Evolutionary conservation across 2,113 vertebrate genomes (phyloP).

Genomic region (Apaloderma vittatum): DNA sequence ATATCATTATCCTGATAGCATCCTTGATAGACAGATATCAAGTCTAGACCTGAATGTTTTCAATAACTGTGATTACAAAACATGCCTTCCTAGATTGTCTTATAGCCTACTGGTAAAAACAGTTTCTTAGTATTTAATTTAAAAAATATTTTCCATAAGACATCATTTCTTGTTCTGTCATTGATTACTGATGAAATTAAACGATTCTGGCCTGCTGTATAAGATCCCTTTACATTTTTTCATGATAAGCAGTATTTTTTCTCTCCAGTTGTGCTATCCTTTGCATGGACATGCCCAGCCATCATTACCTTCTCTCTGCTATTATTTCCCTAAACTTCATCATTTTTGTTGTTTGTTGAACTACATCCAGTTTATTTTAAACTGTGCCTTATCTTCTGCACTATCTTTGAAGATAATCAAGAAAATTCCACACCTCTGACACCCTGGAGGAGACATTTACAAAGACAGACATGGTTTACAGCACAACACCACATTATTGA

Average conservation of each 20-base stretch:
- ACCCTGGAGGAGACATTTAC: constrained; percentile 5
- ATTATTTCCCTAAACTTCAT: constrained; percentile 51
- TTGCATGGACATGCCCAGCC: constrained; percentile 45
- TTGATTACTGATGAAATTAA: constrained; percentile 15
- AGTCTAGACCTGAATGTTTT: constrained; percentile 9
- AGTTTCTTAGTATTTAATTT: background rate
- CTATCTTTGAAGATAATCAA: constrained; percentile 28
- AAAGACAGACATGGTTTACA: constrained; percentile 13
- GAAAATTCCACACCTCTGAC: constrained; percentile 12
- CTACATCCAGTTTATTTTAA: constrained; percentile 37
- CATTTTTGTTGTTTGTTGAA: constrained; percentile 50
- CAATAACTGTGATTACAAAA: constrained; percentile 1
- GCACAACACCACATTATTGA: background rate
- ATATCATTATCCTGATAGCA: constrained; percentile 22
- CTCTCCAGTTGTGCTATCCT: background rate
- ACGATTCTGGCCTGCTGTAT: background rate
- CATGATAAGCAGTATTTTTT: constrained; percentile 1
- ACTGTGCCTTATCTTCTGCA: background rate
- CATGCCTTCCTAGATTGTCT: background rate
- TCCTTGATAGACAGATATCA: constrained; percentile 10
- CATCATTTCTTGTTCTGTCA: background rate
- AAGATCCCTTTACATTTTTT: background rate
- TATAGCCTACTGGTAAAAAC: background rate
- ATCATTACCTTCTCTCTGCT: constrained; percentile 18
- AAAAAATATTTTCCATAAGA: background rate